Conservation (phyloP, 2,797 vertebrate species). For the Paratrypauchen microcephalus region DNA sequence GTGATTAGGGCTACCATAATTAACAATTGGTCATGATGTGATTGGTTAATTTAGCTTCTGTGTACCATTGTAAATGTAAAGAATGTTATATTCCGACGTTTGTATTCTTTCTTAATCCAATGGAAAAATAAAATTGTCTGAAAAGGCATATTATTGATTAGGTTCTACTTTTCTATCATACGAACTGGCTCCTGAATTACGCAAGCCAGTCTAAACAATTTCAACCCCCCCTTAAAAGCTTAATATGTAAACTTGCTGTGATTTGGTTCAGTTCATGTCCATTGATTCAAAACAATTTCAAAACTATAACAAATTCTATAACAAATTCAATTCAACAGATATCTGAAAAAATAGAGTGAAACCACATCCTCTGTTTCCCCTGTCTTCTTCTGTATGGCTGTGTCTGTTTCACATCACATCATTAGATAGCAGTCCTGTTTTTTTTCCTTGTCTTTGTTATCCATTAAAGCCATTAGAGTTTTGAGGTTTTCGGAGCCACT, state of each 20-base stretch:
- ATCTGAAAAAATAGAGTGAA: conserved; percentile 33
- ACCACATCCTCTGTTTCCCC: conserved; percentile 17
- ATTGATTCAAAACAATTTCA: conserved; percentile 32
- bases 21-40: neutral
- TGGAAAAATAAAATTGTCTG: neutral
- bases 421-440: conserved; percentile 25
- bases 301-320: conserved; percentile 14
- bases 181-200: neutral
- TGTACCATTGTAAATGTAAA: neutral
- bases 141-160: neutral
- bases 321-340: conserved; percentile 34
- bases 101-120: neutral
- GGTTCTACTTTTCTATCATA: neutral
- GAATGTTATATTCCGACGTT: neutral
- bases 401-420: conserved; percentile 33
- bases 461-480: conserved; percentile 42
- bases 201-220: neutral
- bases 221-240: neutral
- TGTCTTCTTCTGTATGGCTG: conserved; percentile 34
- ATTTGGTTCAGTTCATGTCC: conserved; percentile 13
- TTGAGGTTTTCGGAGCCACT: conserved; percentile 85
- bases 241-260: conserved; percentile 1
- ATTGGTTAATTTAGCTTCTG: neutral
- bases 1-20: neutral
- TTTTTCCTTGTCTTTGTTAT: conserved; percentile 39